Conservation (phyloP, 2,797 vertebrate genomes). For the Chromis chromis region DNA sequence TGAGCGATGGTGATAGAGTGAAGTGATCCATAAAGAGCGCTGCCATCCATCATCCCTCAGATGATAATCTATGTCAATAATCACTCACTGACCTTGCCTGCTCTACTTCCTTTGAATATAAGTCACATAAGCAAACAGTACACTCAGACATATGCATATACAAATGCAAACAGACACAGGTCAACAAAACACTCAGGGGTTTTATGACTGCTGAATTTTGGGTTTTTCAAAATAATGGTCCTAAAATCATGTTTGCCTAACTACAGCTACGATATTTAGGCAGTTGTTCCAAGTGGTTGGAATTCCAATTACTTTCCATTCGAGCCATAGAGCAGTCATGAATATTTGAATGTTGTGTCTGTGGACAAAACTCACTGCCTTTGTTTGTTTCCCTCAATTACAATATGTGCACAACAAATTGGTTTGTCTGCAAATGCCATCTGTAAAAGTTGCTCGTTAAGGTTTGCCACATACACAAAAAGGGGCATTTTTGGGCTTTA, state of each 20-base stretch:
- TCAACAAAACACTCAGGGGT: background rate
- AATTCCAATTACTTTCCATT: background rate
- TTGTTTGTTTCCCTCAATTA: too few species aligned
- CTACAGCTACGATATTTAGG: background rate
- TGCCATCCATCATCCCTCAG: conserved; percentile 56
- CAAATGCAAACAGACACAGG: background rate
- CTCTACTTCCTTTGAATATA: conserved; percentile 16
- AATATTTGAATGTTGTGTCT: too few species aligned
- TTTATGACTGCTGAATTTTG: background rate
- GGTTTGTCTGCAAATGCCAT: too few species aligned
- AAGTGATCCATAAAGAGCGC: conserved; percentile 49
- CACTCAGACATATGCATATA: background rate
- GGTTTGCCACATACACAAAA: too few species aligned
- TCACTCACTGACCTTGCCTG: conserved; percentile 43
- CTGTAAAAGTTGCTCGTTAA: too few species aligned
- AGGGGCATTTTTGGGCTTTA: background rate
- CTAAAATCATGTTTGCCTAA: background rate
- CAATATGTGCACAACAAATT: too few species aligned
- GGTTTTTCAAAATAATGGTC: background rate
- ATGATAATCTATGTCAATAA: conserved; percentile 53
- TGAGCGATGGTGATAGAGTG: conserved; percentile 15
- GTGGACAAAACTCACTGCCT: too few species aligned
- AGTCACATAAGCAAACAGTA: conserved; percentile 16
- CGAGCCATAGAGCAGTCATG: too few species aligned
- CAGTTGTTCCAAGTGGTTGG: background rate